Base-by-base conservation (phyloP, 2,888 invertebrate species). In the Leuctra nigra region DNA sequence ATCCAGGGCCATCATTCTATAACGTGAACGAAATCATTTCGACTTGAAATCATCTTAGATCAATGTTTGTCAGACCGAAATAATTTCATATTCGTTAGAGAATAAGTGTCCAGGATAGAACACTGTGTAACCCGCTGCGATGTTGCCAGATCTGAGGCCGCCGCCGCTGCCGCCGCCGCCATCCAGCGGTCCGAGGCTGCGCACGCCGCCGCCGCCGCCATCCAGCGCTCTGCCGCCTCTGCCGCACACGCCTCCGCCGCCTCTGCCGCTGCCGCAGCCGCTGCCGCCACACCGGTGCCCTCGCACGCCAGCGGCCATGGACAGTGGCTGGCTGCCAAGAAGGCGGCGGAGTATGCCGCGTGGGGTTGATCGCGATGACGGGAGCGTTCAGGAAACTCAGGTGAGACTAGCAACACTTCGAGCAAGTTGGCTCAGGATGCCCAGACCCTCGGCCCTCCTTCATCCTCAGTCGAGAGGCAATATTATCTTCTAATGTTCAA, bases 141-240 rank as follows among this genome's bases (percentile, higher is more conserved):
- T n/a, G n/a, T n/a, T n/a, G n/a, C n/a, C 35, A 50, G 50, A 18
- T 50, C 50, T 20, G 50, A 50, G 22, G 50, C 50, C 13, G 50
- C 50, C 20, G 50, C 50, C 18, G 50, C 50, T 11, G 50, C 50
- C 11, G 50, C 50, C 35, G 50, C 50, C 33, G 50, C 50, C 35
- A 50, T 50, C 35, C 50, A 50, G 18, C 33, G 50, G 14, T 50
- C 50, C 13, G 50, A 50, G 18, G 50, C 50, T 33, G 50, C 50
- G 18, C 33, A 29, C 50, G 50, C 50, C 18, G 50, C 50, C 1
- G 50, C 50, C 11, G 50, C 50, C 14, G 50, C 50, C 33, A 50
- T 50, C 50, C 50, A 50, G 50, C 33, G 50, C 18, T 50, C 50
- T 14, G 50, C 33, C 33, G 36, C 35, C 9, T 35, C 50, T 13